Conservation (phyloP, 2,797 vertebrate genomes). For the Philypnodon macrostomus region DNA sequence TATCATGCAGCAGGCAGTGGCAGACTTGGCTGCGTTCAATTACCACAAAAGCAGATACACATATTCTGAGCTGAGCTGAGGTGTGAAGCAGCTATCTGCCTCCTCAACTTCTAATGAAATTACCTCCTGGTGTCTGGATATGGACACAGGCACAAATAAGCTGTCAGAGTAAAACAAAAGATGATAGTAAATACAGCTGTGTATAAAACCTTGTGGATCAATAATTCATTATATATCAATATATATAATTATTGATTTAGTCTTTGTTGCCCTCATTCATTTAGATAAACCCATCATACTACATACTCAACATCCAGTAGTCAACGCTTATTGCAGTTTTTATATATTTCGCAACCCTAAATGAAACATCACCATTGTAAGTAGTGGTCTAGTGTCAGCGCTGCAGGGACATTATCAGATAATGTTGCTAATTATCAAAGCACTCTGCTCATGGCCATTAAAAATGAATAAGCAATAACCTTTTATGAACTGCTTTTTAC, state of each 20-base stretch:
- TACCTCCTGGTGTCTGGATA: constrained; percentile 13
- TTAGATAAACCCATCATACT: too few species aligned
- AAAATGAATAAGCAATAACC: constrained; percentile 30
- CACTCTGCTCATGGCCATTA: constrained; percentile 4
- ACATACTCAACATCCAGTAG: too few species aligned
- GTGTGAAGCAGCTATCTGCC: constrained; percentile 26
- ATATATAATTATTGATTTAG: too few species aligned
- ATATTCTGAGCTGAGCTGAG: constrained; percentile 35
- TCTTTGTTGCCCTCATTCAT: too few species aligned
- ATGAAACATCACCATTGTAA: constrained; percentile 16
- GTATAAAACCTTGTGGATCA: too few species aligned
- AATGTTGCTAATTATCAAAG: constrained; percentile 26
- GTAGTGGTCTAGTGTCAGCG: constrained; percentile 19
- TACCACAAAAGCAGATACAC: constrained; percentile 34
- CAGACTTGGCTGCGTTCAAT: constrained; percentile 37
- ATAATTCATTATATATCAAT: too few species aligned
- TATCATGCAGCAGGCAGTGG: constrained; percentile 29
- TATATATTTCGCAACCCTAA: too few species aligned
- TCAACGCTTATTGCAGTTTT: too few species aligned
- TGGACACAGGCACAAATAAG: constrained; percentile 17
- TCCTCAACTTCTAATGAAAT: constrained; percentile 24
- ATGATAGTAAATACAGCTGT: too few species aligned
- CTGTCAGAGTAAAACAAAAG: constrained; percentile 9
- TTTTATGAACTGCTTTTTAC: constrained; percentile 4
- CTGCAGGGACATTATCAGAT: constrained; percentile 18